Base-by-base conservation (phyloP, 2,797 vertebrate species). In the Phataginus tetradactyla region DNA sequence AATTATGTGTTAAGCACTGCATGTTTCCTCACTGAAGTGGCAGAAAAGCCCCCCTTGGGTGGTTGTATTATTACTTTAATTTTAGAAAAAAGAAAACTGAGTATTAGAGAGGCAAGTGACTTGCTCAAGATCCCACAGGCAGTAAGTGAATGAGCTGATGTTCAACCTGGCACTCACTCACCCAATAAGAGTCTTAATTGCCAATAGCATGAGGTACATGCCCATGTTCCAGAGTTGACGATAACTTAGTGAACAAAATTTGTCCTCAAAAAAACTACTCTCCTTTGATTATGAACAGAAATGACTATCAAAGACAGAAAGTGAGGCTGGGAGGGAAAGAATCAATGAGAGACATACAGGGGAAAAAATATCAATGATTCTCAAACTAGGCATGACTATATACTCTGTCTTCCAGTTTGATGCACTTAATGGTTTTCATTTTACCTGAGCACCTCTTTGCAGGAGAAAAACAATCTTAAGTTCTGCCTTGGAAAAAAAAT, bases 71-170 rank as follows among this genome's bases (percentile, higher is more conserved):
- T 74, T 86, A 37, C 53, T 32, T 17, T 51, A 32, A 90, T 32
- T 94, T 85, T 29, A 85, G 37, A 57, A 53, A n/a, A 87, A 84
- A 85, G 57, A n/a, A 74, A 90, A 61, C 63, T 64, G 14, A 90
- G 80, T 74, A 45, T 66, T 59, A 91, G 27, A 75, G 49, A 42
- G 25, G 39, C 34, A 42, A 63, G 34, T 37, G 59, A 63, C 86
- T 94, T 89, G 20, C 39, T 90, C 85, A 88, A 59, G 61, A n/a
- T 74, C 34, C 53, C 53, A 37, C 32, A 61, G 20, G 34, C 23
- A 29, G 25, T 39, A 53, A 75, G 39, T 11, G 42, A n/a, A 53
- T 5, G 25, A 78, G 3, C 14, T 77, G 27, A 10, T 39, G 21
- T 45, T 71, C 79, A 11, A 23, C 10, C 10, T 63, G 32, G 34